These are phyloP conservation scores for Drosophila biarmipes DNA, from an alignment of 1,140 invertebrate species.

Conservation along the genomic window DNA sequence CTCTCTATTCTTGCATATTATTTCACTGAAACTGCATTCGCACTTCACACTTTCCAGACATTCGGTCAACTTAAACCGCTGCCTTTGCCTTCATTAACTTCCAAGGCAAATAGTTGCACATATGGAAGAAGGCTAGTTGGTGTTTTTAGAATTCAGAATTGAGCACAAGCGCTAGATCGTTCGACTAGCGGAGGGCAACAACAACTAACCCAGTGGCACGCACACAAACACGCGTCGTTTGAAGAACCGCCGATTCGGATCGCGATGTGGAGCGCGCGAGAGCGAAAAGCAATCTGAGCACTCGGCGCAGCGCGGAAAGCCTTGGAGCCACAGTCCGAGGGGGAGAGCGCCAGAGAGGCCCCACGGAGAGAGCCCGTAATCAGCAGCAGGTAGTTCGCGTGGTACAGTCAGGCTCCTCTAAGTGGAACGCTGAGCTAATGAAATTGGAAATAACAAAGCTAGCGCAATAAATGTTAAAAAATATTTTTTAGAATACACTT, in stretches of 20 bases:
- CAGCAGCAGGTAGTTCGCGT: not conserved
- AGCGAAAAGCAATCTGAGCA: constrained; percentile 44
- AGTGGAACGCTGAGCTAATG: not conserved
- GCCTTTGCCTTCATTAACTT: constrained; percentile 30
- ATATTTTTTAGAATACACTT: too few species aligned
- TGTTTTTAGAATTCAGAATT: constrained; percentile 49
- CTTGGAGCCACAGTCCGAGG: constrained; percentile 9
- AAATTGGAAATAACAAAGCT: not conserved
- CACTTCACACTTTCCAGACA: constrained; percentile 4
- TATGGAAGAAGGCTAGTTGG: constrained; percentile 54
- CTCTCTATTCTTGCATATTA: constrained; percentile 15
- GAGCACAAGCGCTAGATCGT: constrained; percentile 70
- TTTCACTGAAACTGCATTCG: constrained; percentile 55
- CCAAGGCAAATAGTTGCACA: constrained; percentile 63
- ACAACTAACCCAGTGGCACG: constrained; percentile 41
- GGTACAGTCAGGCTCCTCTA: not conserved
- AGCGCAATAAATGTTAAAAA: too few species aligned
- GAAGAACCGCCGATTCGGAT: constrained; percentile 6
- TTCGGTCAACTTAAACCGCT: constrained; percentile 9
- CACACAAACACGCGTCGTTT: constrained; percentile 18
- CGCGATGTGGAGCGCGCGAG: constrained; percentile 29
- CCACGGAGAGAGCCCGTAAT: not conserved
- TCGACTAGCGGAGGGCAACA: constrained; percentile 56
- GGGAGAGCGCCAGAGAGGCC: not conserved
- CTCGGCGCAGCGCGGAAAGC: constrained; percentile 23